A percentile compares a stretch with the other conserved stretches of the same genome.
phyloP scores from a whole-genome alignment of 2,888 invertebrate species.

The Megamerina dolium region DNA sequence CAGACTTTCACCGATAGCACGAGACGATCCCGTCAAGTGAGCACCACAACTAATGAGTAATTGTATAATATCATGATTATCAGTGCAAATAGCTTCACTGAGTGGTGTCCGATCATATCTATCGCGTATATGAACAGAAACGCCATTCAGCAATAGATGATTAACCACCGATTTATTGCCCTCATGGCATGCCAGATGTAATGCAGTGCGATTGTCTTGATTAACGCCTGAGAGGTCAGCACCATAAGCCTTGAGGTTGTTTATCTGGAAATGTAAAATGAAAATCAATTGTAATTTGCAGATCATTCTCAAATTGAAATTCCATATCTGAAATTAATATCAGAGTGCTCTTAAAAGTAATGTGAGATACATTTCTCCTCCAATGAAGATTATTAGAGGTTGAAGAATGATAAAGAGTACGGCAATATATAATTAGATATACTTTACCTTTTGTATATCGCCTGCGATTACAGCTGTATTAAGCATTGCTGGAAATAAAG shows the following conservation, averaged over 20 bases:
- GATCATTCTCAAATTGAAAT: no score
- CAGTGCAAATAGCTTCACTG: slow-evolving; percentile 62
- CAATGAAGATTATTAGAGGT: neutral
- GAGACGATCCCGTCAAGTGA: slow-evolving; percentile 57
- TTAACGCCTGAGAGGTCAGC: slow-evolving; percentile 69
- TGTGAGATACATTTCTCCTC: no score
- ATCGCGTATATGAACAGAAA: slow-evolving; percentile 75
- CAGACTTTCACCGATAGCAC: slow-evolving; percentile 61
- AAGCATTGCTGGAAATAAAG: slow-evolving; percentile 65
- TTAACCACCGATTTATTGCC: slow-evolving; percentile 65
- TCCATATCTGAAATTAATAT: no score
- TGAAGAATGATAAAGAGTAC: neutral
- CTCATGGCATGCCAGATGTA: slow-evolving; percentile 73
- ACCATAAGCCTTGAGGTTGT: slow-evolving; percentile 53
- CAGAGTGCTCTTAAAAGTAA: no score
- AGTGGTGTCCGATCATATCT: slow-evolving; percentile 65
- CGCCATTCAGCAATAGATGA: slow-evolving; percentile 70
- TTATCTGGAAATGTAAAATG: no score
- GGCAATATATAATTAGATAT: neutral
- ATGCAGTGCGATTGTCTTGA: slow-evolving; percentile 69
- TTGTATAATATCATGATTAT: slow-evolving; percentile 60
- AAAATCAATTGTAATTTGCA: no score
- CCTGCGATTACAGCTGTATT: slow-evolving; percentile 58
- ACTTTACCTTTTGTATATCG: slow-evolving; percentile 52
- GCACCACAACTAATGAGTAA: slow-evolving; percentile 70